Percentiles rank a stretch among this genome's conserved stretches.
Evolutionary conservation across 2,797 vertebrate species (phyloP).

Genomic region (Trichosurus vulpecula): DNA sequence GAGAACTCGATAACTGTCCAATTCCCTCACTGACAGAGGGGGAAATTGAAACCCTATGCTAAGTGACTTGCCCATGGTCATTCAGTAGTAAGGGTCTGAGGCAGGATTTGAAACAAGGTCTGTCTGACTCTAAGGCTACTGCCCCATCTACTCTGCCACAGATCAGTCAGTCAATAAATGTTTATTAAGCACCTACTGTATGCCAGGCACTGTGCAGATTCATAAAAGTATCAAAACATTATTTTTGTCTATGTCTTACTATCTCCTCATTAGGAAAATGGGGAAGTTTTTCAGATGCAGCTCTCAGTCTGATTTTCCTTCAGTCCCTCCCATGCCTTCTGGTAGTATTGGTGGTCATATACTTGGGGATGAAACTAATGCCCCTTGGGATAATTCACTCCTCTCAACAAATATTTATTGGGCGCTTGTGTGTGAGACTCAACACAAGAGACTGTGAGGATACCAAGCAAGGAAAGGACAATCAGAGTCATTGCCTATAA

Average conservation of each 20-base stretch:
- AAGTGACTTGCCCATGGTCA: background rate
- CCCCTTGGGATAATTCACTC: background rate
- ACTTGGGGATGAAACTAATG: background rate
- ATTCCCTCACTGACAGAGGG: background rate
- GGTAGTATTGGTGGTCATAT: background rate
- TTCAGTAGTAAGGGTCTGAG: background rate
- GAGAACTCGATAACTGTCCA: background rate
- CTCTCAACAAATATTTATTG: background rate
- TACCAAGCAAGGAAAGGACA: background rate
- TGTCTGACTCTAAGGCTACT: background rate
- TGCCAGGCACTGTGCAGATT: background rate
- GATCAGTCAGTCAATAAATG: background rate
- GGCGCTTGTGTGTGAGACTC: background rate
- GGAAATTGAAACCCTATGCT: background rate
- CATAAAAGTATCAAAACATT: background rate
- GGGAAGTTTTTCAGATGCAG: background rate
- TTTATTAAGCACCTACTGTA: background rate
- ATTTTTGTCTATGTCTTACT: background rate
- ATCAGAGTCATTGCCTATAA: background rate
- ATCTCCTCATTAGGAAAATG: background rate
- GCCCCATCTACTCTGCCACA: background rate
- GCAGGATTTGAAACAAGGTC: background rate
- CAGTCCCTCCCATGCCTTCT: background rate
- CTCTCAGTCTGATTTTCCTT: background rate
- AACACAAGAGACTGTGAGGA: background rate